Evolutionary conservation across 1,140 invertebrate species (phyloP).

Genomic region (Macrobrachium rosenbergii): DNA sequence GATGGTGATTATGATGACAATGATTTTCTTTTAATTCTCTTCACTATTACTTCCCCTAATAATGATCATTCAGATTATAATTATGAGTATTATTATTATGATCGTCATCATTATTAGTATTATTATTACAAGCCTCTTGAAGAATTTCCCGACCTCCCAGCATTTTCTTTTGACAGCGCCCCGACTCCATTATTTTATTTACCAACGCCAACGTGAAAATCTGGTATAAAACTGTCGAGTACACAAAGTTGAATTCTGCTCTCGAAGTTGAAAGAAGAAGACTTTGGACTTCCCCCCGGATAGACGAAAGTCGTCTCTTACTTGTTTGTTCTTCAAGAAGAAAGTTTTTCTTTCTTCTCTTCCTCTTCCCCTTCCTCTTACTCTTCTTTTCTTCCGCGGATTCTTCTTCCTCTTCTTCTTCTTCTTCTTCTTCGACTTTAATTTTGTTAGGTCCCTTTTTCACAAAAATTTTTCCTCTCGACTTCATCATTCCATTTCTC

Average conservation of each 20-base stretch:
- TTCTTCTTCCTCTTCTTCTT: background rate
- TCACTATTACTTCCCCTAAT: background rate
- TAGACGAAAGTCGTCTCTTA: too few species aligned
- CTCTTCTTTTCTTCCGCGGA: background rate
- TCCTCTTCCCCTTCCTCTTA: background rate
- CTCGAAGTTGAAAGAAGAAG: too few species aligned
- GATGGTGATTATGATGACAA: too few species aligned
- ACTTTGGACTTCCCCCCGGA: too few species aligned
- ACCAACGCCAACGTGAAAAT: background rate
- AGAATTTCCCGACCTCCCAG: background rate
- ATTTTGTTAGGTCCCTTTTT: too few species aligned
- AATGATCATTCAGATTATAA: too few species aligned
- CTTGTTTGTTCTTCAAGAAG: too few species aligned
- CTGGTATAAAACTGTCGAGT: too few species aligned
- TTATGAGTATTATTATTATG: background rate
- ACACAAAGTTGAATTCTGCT: too few species aligned
- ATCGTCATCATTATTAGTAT: background rate
- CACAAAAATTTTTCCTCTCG: too few species aligned
- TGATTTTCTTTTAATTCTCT: background rate
- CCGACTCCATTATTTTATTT: background rate
- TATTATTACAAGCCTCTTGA: background rate
- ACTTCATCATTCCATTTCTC: too few species aligned
- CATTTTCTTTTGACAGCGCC: background rate
- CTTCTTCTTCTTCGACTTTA: background rate
- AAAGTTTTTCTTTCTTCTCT: conserved; percentile 5